Evolutionary conservation across 2,888 invertebrate species (phyloP), one percentile per base, ranked within the genome.

Genomic region (Eristalinus sepulchralis): DNA sequence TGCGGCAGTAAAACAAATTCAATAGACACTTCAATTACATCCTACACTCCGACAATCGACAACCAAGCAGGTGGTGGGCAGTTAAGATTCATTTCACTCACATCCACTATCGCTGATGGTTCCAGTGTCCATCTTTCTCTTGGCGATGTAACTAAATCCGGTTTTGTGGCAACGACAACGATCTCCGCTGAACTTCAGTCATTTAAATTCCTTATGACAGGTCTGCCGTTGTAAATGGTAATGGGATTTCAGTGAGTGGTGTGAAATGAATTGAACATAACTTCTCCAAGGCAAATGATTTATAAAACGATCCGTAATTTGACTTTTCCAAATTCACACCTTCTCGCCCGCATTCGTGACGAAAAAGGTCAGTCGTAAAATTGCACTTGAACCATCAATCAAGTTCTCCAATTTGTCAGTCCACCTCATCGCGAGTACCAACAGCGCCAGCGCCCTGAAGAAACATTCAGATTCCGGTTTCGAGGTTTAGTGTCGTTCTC

Each of bases 371-470:
- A 67, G 64, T 77, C 31, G 6, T 4, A 2, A 33, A 62, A 31
- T 55, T 55, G 31, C 53, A 71, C 27, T 1, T 33, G 36, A 67
- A 27, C 53, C 31, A 77, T 82, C 82, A 78, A 78, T 78, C 71
- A 77, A 63, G 6, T 36, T 27, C 17, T 0, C 6, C 27, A 39
- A 13, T 36, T 2, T 20, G 4, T 27, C 10, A 55, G 22, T 36
- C 0, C 39, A 13, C n/a, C 4, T n/a, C 39, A 17, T 17, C 17
- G 17, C 47, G 5, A 17, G 47, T 8, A 8, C 47, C 6, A 1
- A 17, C 6, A 17, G 8, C 17, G 17, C n/a, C 47, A 47, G 47
- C 47, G 47, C 8, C n/a, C 47, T n/a, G n/a, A 47, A 47, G 47
- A 47, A 47, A 8, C 8, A 9, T 1, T 47, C 17, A 8, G 17